phyloP scores from a whole-genome alignment of 2,888 invertebrate genomes.

The Aelia acuminata region DNA sequence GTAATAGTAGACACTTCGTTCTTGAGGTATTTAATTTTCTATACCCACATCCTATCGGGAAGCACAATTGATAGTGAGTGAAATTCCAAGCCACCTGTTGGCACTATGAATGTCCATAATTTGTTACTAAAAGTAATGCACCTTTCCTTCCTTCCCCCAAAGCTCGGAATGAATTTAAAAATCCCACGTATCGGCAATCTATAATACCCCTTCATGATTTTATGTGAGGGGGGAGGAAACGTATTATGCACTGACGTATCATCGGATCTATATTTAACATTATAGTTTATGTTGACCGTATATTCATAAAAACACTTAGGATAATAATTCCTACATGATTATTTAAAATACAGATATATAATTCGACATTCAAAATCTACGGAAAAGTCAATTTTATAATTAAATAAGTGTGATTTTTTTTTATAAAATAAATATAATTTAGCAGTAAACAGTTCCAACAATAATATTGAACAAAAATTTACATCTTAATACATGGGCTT shows the following conservation, averaged over 20 bases:
- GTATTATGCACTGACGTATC: not conserved
- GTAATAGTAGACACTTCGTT: not conserved
- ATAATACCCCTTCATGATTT: not conserved
- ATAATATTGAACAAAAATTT: no score
- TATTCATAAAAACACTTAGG: no score
- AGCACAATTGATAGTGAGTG: not conserved
- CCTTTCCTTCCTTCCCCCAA: not conserved
- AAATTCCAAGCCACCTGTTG: slow-evolving; percentile 35
- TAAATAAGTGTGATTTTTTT: no score
- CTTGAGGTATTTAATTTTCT: not conserved
- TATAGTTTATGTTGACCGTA: no score
- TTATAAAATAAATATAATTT: no score
- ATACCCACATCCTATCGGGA: not conserved
- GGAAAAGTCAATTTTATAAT: no score
- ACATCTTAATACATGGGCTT: no score
- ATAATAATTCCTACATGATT: no score
- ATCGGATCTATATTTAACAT: not conserved
- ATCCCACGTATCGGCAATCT: not conserved
- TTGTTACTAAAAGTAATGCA: not conserved
- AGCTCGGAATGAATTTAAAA: slow-evolving; percentile 19
- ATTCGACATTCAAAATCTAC: no score
- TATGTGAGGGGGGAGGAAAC: not conserved
- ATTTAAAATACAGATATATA: no score
- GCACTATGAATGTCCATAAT: not conserved
- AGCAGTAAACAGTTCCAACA: no score